phyloP scores from a whole-genome alignment of 2,113 vertebrate species.

The Balaeniceps rex region DNA sequence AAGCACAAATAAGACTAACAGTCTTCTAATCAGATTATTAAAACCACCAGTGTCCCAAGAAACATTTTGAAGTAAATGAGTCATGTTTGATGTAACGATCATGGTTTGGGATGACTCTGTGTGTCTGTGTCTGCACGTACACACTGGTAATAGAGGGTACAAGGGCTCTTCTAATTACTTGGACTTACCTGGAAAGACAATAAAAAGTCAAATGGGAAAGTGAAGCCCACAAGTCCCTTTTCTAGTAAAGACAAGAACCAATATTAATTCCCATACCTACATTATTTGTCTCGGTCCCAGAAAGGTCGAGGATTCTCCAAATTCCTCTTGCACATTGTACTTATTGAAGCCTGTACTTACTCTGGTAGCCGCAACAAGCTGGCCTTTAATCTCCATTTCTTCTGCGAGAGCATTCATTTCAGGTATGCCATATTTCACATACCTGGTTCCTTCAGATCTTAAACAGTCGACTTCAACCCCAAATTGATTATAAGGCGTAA shows the following conservation, averaged over 20 bases:
- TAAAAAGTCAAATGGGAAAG: not conserved
- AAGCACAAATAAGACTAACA: not conserved
- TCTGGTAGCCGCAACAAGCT: not conserved
- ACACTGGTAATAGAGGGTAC: not conserved
- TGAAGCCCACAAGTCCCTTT: not conserved
- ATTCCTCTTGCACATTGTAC: not conserved
- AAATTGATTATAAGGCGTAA: not conserved
- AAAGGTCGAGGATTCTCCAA: not conserved
- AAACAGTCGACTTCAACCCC: not conserved
- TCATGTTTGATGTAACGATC: not conserved
- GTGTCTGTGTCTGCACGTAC: not conserved
- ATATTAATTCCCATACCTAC: not conserved
- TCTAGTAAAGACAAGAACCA: not conserved
- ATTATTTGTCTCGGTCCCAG: not conserved
- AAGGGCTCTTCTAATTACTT: not conserved
- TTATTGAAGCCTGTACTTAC: not conserved
- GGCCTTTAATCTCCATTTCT: not conserved
- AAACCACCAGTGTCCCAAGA: not conserved
- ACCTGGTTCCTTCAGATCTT: not conserved
- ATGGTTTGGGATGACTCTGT: not conserved
- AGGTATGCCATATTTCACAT: not conserved
- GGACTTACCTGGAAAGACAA: not conserved
- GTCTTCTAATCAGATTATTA: not conserved
- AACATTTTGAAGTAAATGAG: not conserved
- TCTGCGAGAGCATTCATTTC: not conserved